These are phyloP conservation scores for Sicus ferrugineus DNA, from an alignment of 2,888 invertebrate genomes.

Conservation along the genomic window DNA sequence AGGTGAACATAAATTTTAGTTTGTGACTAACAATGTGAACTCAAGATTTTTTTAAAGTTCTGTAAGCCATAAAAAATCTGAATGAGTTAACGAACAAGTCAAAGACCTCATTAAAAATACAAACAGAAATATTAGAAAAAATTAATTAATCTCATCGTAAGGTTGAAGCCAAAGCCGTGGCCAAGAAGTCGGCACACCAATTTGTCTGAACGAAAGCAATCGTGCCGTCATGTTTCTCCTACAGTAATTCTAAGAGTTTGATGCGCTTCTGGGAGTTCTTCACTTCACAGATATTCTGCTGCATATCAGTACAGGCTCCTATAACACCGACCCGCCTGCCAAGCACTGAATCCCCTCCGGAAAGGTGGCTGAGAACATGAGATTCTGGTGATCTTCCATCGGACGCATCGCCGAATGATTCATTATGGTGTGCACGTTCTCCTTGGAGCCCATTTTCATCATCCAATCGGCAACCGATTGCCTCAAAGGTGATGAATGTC, in stretches of 20 bases:
- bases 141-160: too few species aligned
- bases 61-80: too few species aligned
- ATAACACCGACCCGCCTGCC: constrained; percentile 85
- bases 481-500: constrained; percentile 87
- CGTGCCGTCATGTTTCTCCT: constrained; percentile 66
- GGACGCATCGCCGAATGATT: constrained; percentile 84
- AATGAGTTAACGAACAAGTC: too few species aligned
- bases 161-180: too few species aligned
- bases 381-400: constrained; percentile 87
- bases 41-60: too few species aligned
- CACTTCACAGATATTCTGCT: constrained; percentile 78
- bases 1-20: too few species aligned
- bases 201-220: constrained; percentile 93
- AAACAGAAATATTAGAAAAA: too few species aligned
- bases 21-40: too few species aligned
- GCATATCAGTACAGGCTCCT: constrained; percentile 91
- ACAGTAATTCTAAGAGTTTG: constrained; percentile 69
- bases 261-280: constrained; percentile 77
- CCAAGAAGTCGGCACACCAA: constrained; percentile 85
- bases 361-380: constrained; percentile 99
- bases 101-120: too few species aligned
- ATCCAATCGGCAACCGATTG: constrained; percentile 96
- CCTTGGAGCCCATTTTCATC: constrained; percentile 99
- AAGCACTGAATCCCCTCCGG: constrained; percentile 94
- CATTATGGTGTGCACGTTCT: constrained; percentile 88